Evolutionary conservation across 2,888 invertebrate species (phyloP).

Genomic region (Epirrhoe alternata): DNA sequence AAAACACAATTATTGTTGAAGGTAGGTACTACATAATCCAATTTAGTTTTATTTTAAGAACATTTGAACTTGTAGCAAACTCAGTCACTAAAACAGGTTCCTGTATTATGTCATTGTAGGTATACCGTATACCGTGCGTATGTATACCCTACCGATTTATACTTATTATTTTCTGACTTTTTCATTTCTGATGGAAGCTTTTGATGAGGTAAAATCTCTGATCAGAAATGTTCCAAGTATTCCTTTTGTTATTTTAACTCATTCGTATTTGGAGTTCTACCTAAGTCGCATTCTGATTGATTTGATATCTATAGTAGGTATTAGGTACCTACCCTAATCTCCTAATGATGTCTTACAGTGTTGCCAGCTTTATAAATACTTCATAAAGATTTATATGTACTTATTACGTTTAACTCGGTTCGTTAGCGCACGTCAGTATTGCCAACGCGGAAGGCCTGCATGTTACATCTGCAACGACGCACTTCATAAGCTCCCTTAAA

Average conservation of each 20-base stretch:
- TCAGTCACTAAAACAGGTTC: not conserved
- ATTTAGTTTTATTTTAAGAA: not conserved
- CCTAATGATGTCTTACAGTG: slow-evolving; percentile 29
- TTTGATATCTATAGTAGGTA: slow-evolving; percentile 1
- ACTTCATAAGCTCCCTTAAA: slow-evolving; percentile 78
- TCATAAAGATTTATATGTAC: slow-evolving; percentile 55
- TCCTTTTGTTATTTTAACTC: not conserved
- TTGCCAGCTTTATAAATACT: slow-evolving; percentile 49
- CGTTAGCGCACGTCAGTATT: slow-evolving; percentile 66
- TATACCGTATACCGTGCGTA: too few species aligned
- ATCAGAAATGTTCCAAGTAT: not conserved
- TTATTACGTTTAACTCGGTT: slow-evolving; percentile 61
- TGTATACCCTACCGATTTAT: too few species aligned
- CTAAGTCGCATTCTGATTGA: not conserved
- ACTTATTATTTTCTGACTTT: too few species aligned
- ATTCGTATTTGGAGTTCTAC: not conserved
- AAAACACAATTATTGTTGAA: not conserved
- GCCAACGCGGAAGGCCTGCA: slow-evolving; percentile 77
- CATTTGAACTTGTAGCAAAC: not conserved
- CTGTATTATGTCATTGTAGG: too few species aligned
- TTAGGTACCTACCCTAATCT: too few species aligned
- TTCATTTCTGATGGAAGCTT: too few species aligned
- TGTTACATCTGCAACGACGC: slow-evolving; percentile 66
- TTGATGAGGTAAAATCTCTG: not conserved
- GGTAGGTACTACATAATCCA: slow-evolving; percentile 3